These are phyloP conservation scores for Germaria angustata DNA, from an alignment of 2,888 invertebrate species.

Conservation along the genomic window DNA sequence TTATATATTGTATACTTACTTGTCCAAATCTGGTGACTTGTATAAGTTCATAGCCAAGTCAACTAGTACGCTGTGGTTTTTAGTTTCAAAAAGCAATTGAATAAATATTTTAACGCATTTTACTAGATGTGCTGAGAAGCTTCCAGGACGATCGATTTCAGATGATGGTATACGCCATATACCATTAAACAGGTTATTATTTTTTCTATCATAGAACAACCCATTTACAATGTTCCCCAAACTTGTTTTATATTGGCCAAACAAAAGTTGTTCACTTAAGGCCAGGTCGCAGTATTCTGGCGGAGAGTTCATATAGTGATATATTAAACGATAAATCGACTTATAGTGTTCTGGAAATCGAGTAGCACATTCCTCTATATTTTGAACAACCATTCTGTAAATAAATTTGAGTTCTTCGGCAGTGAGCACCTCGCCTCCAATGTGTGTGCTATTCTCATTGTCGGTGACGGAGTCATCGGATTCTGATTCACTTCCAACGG, in stretches of 20 bases:
- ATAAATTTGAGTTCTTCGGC: conserved; percentile 80
- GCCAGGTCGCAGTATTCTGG: conserved; percentile 18
- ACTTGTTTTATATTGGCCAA: conserved; percentile 85
- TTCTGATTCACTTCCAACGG: conserved; percentile 80
- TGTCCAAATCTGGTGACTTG: conserved; percentile 91
- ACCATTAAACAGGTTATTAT: conserved; percentile 93
- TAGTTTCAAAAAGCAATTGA: conserved; percentile 88
- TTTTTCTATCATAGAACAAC: conserved; percentile 91
- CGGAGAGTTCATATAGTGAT: conserved; percentile 87
- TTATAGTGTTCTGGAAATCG: conserved; percentile 96
- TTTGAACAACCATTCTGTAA: conserved; percentile 86
- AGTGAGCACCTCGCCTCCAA: conserved; percentile 70
- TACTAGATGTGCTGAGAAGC: conserved; percentile 94
- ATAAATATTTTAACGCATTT: conserved; percentile 90
- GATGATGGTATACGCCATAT: conserved; percentile 94
- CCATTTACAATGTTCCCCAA: conserved; percentile 87
- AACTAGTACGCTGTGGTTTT: conserved; percentile 89
- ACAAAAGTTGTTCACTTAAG: conserved; percentile 83
- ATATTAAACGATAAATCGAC: conserved; percentile 92
- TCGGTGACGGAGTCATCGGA: conserved; percentile 78
- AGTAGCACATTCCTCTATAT: conserved; percentile 90
- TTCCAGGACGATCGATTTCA: conserved; percentile 95
- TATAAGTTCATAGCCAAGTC: conserved; percentile 89
- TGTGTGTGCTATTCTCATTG: conserved; percentile 68
- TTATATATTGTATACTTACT: too few species aligned